Base-by-base conservation (phyloP, 2,888 invertebrate genomes). In the Tineola bisselliella region DNA sequence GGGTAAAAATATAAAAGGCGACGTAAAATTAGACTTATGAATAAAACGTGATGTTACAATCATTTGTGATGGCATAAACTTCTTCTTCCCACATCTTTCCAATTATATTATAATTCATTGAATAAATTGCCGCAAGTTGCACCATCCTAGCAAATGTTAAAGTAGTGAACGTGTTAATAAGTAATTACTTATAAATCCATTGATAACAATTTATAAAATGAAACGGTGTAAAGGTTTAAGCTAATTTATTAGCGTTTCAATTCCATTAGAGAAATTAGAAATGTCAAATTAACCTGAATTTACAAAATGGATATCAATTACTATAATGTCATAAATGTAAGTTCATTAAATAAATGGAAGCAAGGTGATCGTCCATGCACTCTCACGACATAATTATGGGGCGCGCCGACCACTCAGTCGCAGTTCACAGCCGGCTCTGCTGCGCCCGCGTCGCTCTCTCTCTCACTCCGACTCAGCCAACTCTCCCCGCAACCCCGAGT, bases 281-380 rank as follows among this genome's bases (percentile, higher is more conserved):
- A 12, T 38, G 38, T 10, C 38, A 10, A 38, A 38, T 38, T 38
- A 38, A 38, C 38, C 38, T 38, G 38, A 38, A 38, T 38, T 38
- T 10, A 10, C 38, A n/a, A 38, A 38, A 38, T 38, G 38, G n/a
- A 38, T 38, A 10, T 10, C 10, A 38, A 38, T 38, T n/a, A 38
- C 3, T 4, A 38, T 38, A 38, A 38, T 38, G 38, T 38, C 11
- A 10, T 38, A 38, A 38, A 48, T 44, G 13, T 25, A 25, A 25
- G 25, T 25, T 25, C 2, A 25, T 25, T 25, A 4, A 25, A 25
- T 3, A 52, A 73, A 72, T 73, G 71, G 69, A 69, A 66, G 31
- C 66, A 75, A 76, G 81, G 81, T 81, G 80, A 80, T 78, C 79
- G 81, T 65, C 81, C 79, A 75, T 74, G 73, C 75, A 75, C 75